Conservation (phyloP, 1,140 invertebrate species). For the Drosophila quadrilineata region DNA sequence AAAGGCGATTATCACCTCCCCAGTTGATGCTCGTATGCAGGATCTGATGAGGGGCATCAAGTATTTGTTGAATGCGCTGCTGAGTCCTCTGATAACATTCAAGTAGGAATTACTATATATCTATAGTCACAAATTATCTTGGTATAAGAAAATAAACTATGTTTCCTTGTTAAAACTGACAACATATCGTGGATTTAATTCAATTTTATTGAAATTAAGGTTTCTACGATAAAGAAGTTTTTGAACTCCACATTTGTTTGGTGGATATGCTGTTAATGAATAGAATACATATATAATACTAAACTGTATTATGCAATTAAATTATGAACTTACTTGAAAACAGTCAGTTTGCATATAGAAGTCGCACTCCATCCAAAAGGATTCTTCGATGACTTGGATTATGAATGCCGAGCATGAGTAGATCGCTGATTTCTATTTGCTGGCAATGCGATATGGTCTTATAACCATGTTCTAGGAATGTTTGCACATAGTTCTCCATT, state of each 20-base stretch:
- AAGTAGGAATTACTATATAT: constrained; percentile 83
- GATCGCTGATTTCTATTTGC: constrained; percentile 36
- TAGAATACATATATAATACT: no score
- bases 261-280: no score
- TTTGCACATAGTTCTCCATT: constrained; percentile 43
- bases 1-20: constrained; percentile 68
- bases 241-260: no score
- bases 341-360: no score
- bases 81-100: constrained; percentile 89
- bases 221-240: no score
- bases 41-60: constrained; percentile 86
- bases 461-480: constrained; percentile 34
- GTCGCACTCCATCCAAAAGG: constrained; percentile 36
- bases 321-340: no score
- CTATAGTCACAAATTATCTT: background rate
- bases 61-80: constrained; percentile 88
- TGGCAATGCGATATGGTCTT: constrained; percentile 31
- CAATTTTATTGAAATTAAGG: no score
- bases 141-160: constrained; percentile 5
- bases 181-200: background rate
- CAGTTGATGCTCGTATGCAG: constrained; percentile 83
- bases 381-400: constrained; percentile 30
- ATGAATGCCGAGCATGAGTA: constrained; percentile 42
- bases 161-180: constrained; percentile 23
- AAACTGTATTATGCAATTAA: no score